Evolutionary conservation across 2,888 invertebrate species (phyloP).

Genomic region (Ormyrus nitidulus): DNA sequence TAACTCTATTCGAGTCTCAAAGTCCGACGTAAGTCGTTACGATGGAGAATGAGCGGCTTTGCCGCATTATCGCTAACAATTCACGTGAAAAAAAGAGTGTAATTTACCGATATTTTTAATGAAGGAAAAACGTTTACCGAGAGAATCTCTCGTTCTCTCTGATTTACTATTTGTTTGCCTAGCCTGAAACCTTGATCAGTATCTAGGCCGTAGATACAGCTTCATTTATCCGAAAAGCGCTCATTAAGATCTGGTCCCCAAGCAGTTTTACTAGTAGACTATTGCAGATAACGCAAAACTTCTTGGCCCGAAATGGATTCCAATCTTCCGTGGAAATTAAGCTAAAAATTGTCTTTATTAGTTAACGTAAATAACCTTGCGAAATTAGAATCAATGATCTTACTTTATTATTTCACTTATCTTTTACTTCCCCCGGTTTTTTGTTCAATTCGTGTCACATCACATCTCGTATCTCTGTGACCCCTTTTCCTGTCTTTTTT

Average conservation of each 20-base stretch:
- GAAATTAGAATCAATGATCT: constrained; percentile 25
- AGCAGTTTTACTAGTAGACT: constrained; percentile 31
- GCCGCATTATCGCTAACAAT: too few species aligned
- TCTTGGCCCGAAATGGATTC: constrained; percentile 24
- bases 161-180: constrained; percentile 7
- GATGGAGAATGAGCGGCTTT: too few species aligned
- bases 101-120: too few species aligned
- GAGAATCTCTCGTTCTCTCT: too few species aligned
- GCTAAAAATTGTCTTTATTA: too few species aligned
- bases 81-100: too few species aligned
- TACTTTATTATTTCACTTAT: neutral
- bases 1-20: too few species aligned
- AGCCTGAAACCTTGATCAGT: constrained; percentile 44
- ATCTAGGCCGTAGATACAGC: constrained; percentile 41
- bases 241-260: constrained; percentile 48
- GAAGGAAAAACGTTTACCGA: too few species aligned
- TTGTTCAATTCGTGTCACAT: too few species aligned
- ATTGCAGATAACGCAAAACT: constrained; percentile 35
- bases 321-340: neutral
- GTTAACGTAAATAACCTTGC: too few species aligned
- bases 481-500: neutral
- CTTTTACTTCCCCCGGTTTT: too few species aligned
- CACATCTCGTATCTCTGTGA: neutral
- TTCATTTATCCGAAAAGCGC: constrained; percentile 51
- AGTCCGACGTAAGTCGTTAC: too few species aligned